Percentiles rank a stretch among this genome's conserved stretches.
phyloP scores from a whole-genome alignment of 2,113 vertebrate genomes.

The Thamnophis sirtalis region DNA sequence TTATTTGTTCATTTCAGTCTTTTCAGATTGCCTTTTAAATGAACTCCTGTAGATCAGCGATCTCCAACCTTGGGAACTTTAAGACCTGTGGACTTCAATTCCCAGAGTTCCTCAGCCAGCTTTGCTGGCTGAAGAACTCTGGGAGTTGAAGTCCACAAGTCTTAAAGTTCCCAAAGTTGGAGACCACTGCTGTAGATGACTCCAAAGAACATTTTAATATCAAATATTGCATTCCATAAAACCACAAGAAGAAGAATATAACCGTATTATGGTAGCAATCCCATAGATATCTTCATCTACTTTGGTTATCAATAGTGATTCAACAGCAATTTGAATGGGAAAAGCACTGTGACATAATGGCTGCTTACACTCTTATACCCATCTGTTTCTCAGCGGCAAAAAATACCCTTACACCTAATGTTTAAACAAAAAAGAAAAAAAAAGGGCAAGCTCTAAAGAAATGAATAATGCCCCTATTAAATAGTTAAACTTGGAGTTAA shows the following conservation, averaged over 20 bases:
- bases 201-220: background rate
- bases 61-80: too few species aligned
- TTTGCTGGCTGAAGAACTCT: too few species aligned
- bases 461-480: background rate
- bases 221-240: background rate
- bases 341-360: background rate
- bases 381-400: background rate
- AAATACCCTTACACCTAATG: background rate
- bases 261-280: background rate
- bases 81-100: too few species aligned
- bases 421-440: background rate
- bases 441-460: background rate
- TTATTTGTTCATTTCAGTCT: background rate
- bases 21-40: background rate
- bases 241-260: background rate
- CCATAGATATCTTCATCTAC: background rate
- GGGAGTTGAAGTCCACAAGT: too few species aligned
- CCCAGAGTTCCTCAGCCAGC: too few species aligned
- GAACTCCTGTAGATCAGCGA: background rate
- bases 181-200: background rate
- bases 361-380: background rate
- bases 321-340: background rate
- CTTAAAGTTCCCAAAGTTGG: too few species aligned
- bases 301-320: background rate
- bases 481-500: slow-evolving; percentile 4